A percentile compares a stretch with the other conserved stretches of the same genome.
These are phyloP conservation scores for Tetramorium simillimum DNA, from an alignment of 1,140 invertebrate species.

Conservation along the genomic window DNA sequence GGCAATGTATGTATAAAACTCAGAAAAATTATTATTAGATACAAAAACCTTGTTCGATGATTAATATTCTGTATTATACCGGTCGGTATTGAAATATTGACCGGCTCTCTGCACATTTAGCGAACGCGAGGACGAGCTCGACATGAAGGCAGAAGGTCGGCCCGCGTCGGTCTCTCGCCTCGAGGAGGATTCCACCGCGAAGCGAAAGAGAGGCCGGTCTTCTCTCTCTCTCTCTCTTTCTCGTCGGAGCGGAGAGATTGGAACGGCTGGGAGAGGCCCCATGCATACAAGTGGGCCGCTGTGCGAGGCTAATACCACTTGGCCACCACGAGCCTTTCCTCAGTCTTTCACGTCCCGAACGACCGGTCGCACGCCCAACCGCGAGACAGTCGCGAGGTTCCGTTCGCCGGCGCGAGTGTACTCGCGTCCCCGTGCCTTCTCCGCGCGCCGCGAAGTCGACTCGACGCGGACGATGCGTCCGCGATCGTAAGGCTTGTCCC, in stretches of 20 bases:
- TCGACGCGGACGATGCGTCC: conserved; percentile 22
- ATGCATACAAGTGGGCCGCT: conserved; percentile 41
- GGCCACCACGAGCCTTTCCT: conserved; percentile 72
- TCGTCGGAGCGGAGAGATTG: conserved; percentile 63
- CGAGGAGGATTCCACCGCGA: conserved; percentile 62
- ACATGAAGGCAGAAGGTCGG: conserved; percentile 47
- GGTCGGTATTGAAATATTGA: neutral
- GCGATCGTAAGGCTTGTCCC: conserved; percentile 4
- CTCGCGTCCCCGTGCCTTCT: conserved; percentile 1
- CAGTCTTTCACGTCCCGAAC: conserved; percentile 83
- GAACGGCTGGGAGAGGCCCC: conserved; percentile 76
- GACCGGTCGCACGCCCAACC: conserved; percentile 49
- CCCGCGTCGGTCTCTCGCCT: conserved; percentile 28
- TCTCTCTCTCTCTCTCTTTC: conserved; percentile 58
- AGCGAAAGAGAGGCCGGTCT: conserved; percentile 70
- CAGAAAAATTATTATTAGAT: neutral
- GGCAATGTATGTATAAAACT: neutral
- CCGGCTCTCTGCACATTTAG: neutral
- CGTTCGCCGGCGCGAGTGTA: conserved; percentile 54
- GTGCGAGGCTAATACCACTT: conserved; percentile 46
- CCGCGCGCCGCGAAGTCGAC: neutral
- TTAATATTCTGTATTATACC: too few species aligned
- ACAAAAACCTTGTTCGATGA: neutral
- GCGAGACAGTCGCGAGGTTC: conserved; percentile 60
- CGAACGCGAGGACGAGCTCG: conserved; percentile 1